Percentiles rank a stretch among this genome's conserved stretches.
Conservation (phyloP, 2,113 vertebrate genomes). For the Neofelis nebulosa region DNA sequence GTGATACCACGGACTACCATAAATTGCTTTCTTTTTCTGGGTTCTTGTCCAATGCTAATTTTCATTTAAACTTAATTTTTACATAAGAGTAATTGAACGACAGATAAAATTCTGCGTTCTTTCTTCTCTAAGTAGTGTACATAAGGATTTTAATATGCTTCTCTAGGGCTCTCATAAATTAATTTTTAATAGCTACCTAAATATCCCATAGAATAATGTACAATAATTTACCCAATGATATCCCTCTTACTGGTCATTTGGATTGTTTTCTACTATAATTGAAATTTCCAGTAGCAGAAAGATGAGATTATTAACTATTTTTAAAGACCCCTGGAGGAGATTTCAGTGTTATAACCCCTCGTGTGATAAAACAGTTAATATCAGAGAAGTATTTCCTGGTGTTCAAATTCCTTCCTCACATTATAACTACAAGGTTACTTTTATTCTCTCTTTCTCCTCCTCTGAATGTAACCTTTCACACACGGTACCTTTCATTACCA, state of each 20-base stretch:
- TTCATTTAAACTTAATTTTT: slow-evolving; percentile 51
- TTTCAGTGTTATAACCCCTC: background rate
- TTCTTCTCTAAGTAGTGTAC: background rate
- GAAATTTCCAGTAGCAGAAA: slow-evolving; percentile 29
- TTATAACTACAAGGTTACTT: background rate
- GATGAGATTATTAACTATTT: slow-evolving; percentile 44
- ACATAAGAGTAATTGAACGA: background rate
- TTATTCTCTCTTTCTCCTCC: background rate
- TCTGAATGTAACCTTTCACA: background rate
- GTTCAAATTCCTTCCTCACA: background rate
- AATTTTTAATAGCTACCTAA: slow-evolving; percentile 33
- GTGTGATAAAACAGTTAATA: slow-evolving; percentile 17
- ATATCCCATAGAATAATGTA: background rate
- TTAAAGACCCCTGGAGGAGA: slow-evolving; percentile 39
- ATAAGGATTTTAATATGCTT: background rate
- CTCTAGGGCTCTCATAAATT: background rate
- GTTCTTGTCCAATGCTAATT: slow-evolving; percentile 15
- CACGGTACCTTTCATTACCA: background rate
- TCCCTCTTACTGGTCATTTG: slow-evolving; percentile 24
- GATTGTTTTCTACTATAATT: slow-evolving; percentile 37
- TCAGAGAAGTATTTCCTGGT: background rate
- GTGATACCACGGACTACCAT: background rate
- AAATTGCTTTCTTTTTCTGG: background rate
- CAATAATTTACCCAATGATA: background rate
- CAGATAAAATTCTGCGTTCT: background rate